Evolutionary conservation across 2,888 invertebrate species (phyloP).

Genomic region (Cosmia trapezina): DNA sequence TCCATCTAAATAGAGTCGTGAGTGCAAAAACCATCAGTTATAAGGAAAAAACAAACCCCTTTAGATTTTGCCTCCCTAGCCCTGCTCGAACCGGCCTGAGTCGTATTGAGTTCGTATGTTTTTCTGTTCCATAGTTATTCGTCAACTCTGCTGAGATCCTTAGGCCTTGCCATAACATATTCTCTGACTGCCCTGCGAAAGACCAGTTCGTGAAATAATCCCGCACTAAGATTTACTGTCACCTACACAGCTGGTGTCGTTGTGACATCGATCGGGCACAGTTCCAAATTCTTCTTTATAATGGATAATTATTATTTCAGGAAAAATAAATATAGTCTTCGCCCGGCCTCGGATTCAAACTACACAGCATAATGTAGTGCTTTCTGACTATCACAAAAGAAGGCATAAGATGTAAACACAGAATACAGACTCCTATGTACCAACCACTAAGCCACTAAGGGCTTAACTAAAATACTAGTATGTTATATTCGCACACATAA

Average conservation of each 20-base stretch:
- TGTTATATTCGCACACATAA: neutral
- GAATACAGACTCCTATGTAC: neutral
- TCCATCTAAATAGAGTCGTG: neutral
- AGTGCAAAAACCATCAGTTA: neutral
- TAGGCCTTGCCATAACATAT: neutral
- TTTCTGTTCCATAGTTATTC: neutral
- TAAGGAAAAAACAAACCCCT: no score
- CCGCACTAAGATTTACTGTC: neutral
- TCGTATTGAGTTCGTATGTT: neutral
- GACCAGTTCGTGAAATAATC: neutral
- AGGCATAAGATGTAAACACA: neutral
- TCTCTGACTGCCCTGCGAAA: neutral
- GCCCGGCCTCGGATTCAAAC: constrained; percentile 21
- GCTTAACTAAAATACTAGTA: neutral
- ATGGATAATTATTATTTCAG: constrained; percentile 28
- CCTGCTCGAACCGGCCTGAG: no score
- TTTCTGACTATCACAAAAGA: neutral
- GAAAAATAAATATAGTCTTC: constrained; percentile 32
- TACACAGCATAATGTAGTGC: neutral
- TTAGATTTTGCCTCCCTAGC: neutral
- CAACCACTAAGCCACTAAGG: neutral
- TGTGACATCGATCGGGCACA: constrained; percentile 33
- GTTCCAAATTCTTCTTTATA: constrained; percentile 45
- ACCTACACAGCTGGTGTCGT: neutral
- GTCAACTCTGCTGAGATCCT: neutral